Conservation (phyloP, 2,113 vertebrate genomes). For the Rhineura floridana region DNA sequence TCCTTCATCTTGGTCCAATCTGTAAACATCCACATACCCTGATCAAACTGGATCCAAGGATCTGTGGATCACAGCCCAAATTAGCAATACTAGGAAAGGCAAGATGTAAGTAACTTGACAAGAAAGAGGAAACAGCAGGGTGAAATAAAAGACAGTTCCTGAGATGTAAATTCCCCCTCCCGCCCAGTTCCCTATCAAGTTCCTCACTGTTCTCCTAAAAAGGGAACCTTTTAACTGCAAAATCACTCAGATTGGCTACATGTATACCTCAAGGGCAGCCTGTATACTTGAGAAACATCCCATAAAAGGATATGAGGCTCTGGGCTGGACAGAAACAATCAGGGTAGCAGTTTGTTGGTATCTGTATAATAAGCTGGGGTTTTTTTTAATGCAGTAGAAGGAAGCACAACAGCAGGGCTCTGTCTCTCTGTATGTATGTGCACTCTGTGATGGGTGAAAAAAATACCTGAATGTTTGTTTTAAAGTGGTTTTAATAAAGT, state of each 20-base stretch:
- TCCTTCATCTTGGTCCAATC: too few relatives aligned
- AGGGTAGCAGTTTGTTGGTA: background rate
- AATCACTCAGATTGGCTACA: background rate
- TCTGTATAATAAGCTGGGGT: background rate
- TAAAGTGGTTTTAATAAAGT: too few relatives aligned
- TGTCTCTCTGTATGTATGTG: background rate
- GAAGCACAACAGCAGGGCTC: background rate
- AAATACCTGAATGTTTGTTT: too few relatives aligned
- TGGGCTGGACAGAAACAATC: background rate
- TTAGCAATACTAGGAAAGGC: background rate
- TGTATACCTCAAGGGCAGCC: background rate
- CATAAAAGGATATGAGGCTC: background rate
- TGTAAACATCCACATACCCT: too few relatives aligned
- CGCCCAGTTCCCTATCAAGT: background rate
- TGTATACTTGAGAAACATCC: background rate
- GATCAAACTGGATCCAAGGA: background rate
- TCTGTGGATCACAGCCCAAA: background rate
- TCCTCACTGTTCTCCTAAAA: slow-evolving; percentile 20
- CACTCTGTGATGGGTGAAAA: too few relatives aligned
- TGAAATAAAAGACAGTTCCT: slow-evolving; percentile 26
- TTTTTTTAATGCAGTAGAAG: background rate
- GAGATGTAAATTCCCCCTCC: background rate
- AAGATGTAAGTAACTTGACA: slow-evolving; percentile 13
- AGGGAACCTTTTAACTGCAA: slow-evolving; percentile 4
- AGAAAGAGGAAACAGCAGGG: slow-evolving; percentile 33